Percentiles rank a stretch among this genome's conserved stretches.
Conservation (phyloP, 2,797 vertebrate species). For the Hippocampus kuda region DNA sequence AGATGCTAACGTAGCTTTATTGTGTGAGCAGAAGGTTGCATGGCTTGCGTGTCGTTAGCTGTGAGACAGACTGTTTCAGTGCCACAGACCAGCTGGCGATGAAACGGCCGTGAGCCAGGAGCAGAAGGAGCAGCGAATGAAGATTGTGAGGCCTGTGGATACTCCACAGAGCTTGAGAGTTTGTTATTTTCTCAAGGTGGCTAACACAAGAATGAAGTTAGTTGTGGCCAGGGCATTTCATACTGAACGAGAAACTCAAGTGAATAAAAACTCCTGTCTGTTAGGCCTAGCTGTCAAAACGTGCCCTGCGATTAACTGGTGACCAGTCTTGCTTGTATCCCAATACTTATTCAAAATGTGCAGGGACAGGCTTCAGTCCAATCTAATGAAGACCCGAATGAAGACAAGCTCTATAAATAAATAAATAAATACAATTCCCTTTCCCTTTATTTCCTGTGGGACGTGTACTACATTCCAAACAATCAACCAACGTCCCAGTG, state of each 20-base stretch:
- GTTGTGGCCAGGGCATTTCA: background rate
- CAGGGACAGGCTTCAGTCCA: too few species aligned
- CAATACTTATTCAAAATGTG: too few species aligned
- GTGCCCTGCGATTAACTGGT: too few species aligned
- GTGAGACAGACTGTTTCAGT: constrained; percentile 2
- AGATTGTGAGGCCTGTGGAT: background rate
- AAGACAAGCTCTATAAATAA: too few species aligned
- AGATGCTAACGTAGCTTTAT: background rate
- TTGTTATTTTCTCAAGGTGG: background rate
- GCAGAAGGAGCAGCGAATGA: constrained; percentile 2
- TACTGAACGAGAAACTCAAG: background rate
- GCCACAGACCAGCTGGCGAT: background rate
- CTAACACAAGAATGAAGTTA: background rate
- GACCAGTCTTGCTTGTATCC: too few species aligned
- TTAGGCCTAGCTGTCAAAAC: too few species aligned
- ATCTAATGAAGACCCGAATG: too few species aligned
- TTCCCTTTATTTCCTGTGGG: background rate
- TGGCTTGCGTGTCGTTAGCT: background rate
- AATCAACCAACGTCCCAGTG: background rate
- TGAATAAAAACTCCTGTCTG: background rate
- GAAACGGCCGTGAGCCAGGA: background rate
- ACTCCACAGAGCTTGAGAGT: background rate
- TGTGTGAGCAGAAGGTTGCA: background rate
- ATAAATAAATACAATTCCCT: too few species aligned
- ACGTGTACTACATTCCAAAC: background rate